phyloP scores from a whole-genome alignment of 2,113 vertebrate genomes.

The Mus spicilegus region DNA sequence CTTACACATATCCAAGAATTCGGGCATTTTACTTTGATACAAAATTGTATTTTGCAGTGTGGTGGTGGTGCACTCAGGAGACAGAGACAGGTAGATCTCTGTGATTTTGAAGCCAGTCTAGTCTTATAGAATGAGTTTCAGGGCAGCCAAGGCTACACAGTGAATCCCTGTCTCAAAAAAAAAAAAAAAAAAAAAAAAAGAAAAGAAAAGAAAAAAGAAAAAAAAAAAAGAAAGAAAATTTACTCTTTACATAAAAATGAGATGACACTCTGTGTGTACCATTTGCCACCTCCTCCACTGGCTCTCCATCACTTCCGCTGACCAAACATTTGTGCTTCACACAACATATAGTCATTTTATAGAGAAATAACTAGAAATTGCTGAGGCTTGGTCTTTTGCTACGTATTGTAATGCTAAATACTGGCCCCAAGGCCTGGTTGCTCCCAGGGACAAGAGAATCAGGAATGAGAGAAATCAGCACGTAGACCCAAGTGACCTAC shows the following conservation, averaged over 20 bases:
- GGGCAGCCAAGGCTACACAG: neutral
- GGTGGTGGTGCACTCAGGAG: neutral
- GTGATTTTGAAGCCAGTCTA: neutral
- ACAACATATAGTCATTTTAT: neutral
- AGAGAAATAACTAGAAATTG: neutral
- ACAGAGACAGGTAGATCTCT: neutral
- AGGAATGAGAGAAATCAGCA: too few relatives aligned
- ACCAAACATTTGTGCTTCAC: neutral
- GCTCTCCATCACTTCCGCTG: neutral
- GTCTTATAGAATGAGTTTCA: neutral
- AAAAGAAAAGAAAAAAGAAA: neutral
- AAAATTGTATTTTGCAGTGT: constrained; percentile 12
- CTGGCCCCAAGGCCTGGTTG: too few relatives aligned
- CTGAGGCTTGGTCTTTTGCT: too few relatives aligned
- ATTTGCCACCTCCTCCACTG: neutral
- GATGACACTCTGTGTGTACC: neutral
- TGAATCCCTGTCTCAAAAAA: neutral
- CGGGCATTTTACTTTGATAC: neutral
- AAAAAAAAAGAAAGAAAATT: neutral
- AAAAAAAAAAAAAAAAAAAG: neutral
- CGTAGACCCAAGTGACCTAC: too few relatives aligned
- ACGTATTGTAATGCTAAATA: too few relatives aligned
- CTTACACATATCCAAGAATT: neutral
- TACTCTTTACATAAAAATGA: neutral
- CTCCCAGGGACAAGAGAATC: too few relatives aligned